A percentile compares a stretch with the other conserved stretches of the same genome.
These are phyloP conservation scores for Sebastiscus albofasciatus DNA, from an alignment of 2,797 vertebrate genomes.

Conservation along the genomic window DNA sequence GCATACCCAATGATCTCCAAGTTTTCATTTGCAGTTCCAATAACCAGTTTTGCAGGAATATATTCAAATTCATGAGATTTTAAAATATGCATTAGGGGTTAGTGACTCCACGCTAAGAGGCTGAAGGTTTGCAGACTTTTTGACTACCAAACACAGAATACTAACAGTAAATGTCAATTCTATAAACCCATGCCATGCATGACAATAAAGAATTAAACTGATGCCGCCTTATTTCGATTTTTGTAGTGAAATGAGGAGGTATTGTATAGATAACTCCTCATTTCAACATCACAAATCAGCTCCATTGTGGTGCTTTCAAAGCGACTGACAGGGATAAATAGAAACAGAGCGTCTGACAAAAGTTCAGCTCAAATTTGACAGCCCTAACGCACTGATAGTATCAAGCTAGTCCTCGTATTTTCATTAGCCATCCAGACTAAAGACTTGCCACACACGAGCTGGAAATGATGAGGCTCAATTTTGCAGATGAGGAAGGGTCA, in stretches of 20 bases:
- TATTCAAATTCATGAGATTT: not conserved
- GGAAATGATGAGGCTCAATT: slow-evolving; percentile 67
- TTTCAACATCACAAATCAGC: no score
- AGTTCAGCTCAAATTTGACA: not conserved
- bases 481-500: slow-evolving; percentile 73
- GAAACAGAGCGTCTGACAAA: no score
- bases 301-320: no score
- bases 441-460: slow-evolving; percentile 50
- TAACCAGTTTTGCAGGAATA: not conserved
- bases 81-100: not conserved
- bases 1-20: not conserved
- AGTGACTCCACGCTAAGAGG: not conserved
- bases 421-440: slow-evolving; percentile 42
- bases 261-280: no score
- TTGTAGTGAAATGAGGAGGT: no score
- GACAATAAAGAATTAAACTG: no score
- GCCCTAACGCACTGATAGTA: not conserved
- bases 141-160: not conserved
- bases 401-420: slow-evolving; percentile 37
- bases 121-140: not conserved
- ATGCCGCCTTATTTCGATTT: no score
- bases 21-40: not conserved
- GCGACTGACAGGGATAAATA: no score
- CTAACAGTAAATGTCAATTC: not conserved
- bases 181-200: no score